These are phyloP conservation scores for Allolobophora icterica DNA, from an alignment of 2,888 invertebrate species.

Conservation along the genomic window DNA sequence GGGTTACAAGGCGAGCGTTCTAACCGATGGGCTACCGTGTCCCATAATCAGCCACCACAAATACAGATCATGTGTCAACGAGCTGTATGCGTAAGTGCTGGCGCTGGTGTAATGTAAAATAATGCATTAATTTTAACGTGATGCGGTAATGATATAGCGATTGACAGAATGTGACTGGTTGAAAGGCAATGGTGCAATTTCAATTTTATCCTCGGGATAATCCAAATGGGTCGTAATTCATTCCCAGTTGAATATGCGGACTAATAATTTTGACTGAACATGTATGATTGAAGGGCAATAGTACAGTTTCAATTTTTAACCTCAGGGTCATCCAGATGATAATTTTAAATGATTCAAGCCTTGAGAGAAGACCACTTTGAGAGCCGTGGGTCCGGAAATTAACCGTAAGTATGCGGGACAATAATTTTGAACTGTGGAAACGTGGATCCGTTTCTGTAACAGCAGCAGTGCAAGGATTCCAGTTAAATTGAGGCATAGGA, in stretches of 20 bases:
- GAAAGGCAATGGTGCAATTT: neutral
- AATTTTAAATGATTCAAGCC: neutral
- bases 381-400: neutral
- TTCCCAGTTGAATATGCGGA: too few relatives aligned
- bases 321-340: neutral
- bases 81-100: too few relatives aligned
- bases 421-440: neutral
- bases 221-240: too few relatives aligned
- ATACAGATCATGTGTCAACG: too few relatives aligned
- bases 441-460: neutral
- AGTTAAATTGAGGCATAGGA: neutral
- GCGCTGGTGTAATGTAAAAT: neutral
- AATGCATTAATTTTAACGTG: neutral
- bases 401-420: neutral
- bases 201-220: neutral
- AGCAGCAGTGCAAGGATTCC: neutral
- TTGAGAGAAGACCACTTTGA: neutral
- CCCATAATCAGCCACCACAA: too few relatives aligned
- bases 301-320: neutral
- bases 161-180: neutral
- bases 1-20: too few relatives aligned
- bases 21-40: too few relatives aligned
- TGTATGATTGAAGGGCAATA: neutral
- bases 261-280: too few relatives aligned
- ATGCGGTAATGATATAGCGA: neutral